Evolutionary conservation across 2,113 vertebrate species (phyloP).

Genomic region (Raphicerus campestris): DNA sequence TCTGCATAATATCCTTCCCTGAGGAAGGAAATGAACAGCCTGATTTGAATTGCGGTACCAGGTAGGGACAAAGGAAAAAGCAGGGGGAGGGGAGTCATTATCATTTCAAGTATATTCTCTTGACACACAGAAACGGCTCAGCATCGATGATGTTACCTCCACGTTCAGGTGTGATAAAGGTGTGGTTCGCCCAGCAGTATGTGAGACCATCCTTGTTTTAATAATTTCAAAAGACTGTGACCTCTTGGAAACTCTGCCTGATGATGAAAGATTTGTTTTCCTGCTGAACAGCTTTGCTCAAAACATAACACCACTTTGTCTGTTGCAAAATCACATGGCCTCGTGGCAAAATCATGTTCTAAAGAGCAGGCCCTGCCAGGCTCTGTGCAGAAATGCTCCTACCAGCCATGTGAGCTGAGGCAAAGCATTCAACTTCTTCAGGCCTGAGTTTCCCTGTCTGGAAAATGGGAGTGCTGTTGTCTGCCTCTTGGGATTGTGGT

Average conservation of each 20-base stretch:
- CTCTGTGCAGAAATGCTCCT: not conserved
- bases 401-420: not conserved
- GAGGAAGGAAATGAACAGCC: not conserved
- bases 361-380: not conserved
- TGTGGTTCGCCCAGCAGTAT: not conserved
- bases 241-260: not conserved
- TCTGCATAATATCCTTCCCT: not conserved
- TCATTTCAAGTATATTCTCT: not conserved
- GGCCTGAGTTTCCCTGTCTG: not conserved
- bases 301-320: not conserved
- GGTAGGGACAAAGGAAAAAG: not conserved
- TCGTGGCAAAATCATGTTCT: not conserved
- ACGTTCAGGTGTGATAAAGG: not conserved
- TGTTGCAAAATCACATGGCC: not conserved
- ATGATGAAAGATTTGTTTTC: not conserved
- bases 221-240: not conserved
- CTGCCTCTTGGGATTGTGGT: not conserved
- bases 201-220: not conserved
- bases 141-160: not conserved
- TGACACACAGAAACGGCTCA: not conserved
- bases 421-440: not conserved
- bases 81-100: not conserved
- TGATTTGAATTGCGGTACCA: not conserved
- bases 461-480: not conserved
- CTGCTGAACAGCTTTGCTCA: constrained; percentile 4